phyloP scores from a whole-genome alignment of 2,888 invertebrate species.

The Conchocele bisecta region DNA sequence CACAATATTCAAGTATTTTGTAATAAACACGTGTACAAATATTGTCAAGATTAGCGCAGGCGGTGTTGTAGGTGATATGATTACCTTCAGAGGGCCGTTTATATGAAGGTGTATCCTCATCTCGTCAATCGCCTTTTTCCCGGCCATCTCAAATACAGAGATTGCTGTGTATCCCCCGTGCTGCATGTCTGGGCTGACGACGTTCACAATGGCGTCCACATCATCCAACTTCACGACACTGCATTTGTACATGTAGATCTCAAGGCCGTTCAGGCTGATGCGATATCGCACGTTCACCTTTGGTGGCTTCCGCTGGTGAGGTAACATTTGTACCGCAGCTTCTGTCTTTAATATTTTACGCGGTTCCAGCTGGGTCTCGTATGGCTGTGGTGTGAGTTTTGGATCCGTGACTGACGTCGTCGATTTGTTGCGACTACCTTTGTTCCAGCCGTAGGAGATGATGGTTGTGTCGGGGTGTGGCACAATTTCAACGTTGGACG shows the following conservation, averaged over 20 bases:
- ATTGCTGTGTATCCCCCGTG: constrained; percentile 37
- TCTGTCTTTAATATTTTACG: too few species aligned
- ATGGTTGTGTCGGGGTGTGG: constrained; percentile 49
- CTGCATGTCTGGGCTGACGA: constrained; percentile 28
- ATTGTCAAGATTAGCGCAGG: too few species aligned
- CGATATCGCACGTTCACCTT: constrained; percentile 35
- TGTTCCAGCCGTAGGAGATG: constrained; percentile 32
- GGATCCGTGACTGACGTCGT: constrained; percentile 47
- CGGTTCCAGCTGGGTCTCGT: not conserved
- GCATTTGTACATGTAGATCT: constrained; percentile 55
- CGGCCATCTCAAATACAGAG: constrained; percentile 33
- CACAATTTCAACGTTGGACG: too few species aligned
- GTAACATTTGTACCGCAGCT: too few species aligned
- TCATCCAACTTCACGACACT: constrained; percentile 37
- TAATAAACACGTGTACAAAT: too few species aligned
- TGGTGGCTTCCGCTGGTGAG: constrained; percentile 11
- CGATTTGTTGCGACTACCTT: constrained; percentile 11
- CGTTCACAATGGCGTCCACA: constrained; percentile 51
- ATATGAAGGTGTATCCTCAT: constrained; percentile 38
- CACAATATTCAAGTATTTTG: too few species aligned
- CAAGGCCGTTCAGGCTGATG: constrained; percentile 51
- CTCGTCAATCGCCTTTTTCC: constrained; percentile 43
- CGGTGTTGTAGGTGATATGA: too few species aligned
- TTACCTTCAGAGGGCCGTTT: constrained; percentile 32
- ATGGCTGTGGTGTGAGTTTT: constrained; percentile 13